Base-by-base conservation (phyloP, 2,888 invertebrate genomes). In the Sphaeridia pumilis region DNA sequence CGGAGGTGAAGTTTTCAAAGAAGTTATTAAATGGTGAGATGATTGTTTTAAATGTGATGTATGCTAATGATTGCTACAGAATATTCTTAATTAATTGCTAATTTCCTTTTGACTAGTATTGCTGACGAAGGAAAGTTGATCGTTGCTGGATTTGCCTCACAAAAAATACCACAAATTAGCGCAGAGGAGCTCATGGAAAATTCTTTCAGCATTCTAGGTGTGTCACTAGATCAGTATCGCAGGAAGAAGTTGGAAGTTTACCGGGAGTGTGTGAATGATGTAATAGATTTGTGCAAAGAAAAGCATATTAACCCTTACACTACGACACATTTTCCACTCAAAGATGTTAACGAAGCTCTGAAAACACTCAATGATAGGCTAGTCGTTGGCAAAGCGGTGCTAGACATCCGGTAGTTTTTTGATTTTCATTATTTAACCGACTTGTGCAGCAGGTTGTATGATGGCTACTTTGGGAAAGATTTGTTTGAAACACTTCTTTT, bases 371-470 rank as follows among this genome's bases (percentile, higher is more conserved):
- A 73, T 52, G 73, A 76, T 26, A 73, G 75, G 61, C 77, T 77
- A 67, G 74, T 75, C 54, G 75, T 76, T 44, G 81, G 80, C 52
- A 82, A 82, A 72, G 76, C 81, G 53, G 67, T 78, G 21, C 51
- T 69, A n/a, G 60, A 62, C 35, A 50, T 62, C 26, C 51, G 55
- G 46, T 61, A 56, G 49, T 14, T 17, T 17, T 12, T 36, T n/a
- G n/a, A n/a, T n/a, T n/a, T n/a, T n/a, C n/a, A n/a, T n/a, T 50
- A 28, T 20, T 34, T 22, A 20, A 38, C n/a, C n/a, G n/a, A n/a
- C n/a, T n/a, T n/a, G n/a, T n/a, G n/a, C n/a, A n/a, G n/a, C n/a
- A n/a, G n/a, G n/a, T n/a, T n/a, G n/a, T n/a, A n/a, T n/a, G n/a
- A n/a, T n/a, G n/a, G n/a, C n/a, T n/a, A n/a, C n/a, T n/a, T n/a